phyloP scores from a whole-genome alignment of 2,797 vertebrate species.

The Girardinus metallicus region DNA sequence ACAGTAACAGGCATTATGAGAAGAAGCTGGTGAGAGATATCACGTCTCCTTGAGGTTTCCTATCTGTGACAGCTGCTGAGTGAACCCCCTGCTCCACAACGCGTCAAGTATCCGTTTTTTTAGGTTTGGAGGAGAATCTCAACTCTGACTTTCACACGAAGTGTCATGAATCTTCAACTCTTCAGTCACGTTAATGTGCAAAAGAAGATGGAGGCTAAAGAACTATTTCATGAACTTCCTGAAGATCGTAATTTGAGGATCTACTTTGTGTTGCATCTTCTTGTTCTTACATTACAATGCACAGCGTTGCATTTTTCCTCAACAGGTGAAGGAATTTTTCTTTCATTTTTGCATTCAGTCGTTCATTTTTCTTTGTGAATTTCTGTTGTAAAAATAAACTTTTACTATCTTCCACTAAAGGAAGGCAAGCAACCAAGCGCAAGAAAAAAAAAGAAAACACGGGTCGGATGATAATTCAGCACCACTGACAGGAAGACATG shows the following conservation, averaged over 20 bases:
- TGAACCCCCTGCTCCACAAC: conserved; percentile 50
- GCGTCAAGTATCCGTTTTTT: conserved; percentile 33
- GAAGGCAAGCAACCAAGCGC: background rate
- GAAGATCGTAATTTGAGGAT: background rate
- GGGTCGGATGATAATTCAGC: background rate
- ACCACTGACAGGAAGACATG: background rate
- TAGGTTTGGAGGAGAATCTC: conserved; percentile 14
- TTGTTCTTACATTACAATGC: background rate
- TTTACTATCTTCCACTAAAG: background rate
- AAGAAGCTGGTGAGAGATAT: conserved; percentile 73
- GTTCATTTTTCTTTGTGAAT: conserved; percentile 21
- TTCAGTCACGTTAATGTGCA: background rate
- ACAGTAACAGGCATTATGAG: conserved; percentile 54
- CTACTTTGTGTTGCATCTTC: background rate
- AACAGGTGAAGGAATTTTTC: background rate
- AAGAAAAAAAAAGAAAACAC: background rate
- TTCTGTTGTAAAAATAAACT: background rate
- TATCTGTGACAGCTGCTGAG: conserved; percentile 67
- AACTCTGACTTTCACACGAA: conserved; percentile 29
- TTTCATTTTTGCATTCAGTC: background rate
- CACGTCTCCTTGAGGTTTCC: conserved; percentile 62
- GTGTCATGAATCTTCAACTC: conserved; percentile 1
- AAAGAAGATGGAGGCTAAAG: background rate
- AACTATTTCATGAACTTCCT: background rate
- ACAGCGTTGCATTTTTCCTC: background rate